phyloP scores from a whole-genome alignment of 2,113 vertebrate species.

The Ictalurus furcatus region DNA sequence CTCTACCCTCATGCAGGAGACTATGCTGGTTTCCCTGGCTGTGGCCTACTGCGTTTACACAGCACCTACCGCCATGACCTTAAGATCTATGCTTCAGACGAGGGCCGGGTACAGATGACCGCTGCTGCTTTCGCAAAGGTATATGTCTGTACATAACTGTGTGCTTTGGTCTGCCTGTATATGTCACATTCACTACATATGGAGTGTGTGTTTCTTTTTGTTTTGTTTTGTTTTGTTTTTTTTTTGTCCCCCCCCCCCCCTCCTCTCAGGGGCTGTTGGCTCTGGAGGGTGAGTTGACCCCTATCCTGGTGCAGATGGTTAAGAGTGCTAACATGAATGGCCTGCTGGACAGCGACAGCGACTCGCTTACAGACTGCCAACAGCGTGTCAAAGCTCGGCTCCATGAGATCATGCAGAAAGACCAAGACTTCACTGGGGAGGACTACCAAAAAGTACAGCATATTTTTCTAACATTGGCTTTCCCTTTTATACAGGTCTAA shows the following conservation, averaged over 20 bases:
- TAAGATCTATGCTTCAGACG: conserved; percentile 97
- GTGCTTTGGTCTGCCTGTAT: neutral
- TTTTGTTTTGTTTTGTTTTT: too few species aligned
- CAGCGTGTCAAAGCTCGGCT: conserved; percentile 90
- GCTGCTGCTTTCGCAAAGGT: conserved; percentile 98
- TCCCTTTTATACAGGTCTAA: neutral
- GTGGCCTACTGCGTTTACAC: conserved; percentile 92
- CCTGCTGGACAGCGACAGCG: conserved; percentile 92
- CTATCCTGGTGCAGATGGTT: conserved; percentile 98
- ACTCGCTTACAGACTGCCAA: conserved; percentile 94
- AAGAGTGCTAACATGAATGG: conserved; percentile 99
- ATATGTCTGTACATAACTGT: neutral
- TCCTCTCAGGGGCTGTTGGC: conserved; percentile 85
- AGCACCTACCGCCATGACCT: conserved; percentile 97
- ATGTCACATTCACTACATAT: conserved; percentile 6
- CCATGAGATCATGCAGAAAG: conserved; percentile 93
- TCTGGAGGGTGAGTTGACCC: conserved; percentile 93
- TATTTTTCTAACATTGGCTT: neutral
- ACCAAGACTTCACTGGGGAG: conserved; percentile 79
- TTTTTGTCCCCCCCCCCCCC: too few species aligned
- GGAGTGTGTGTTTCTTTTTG: conserved; percentile 33
- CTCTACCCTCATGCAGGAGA: conserved; percentile 76
- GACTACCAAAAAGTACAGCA: conserved; percentile 85
- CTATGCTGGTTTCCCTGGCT: conserved; percentile 96
- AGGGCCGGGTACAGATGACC: conserved; percentile 97